Conservation (phyloP, 2,113 vertebrate species). For the Dipodomys spectabilis region DNA sequence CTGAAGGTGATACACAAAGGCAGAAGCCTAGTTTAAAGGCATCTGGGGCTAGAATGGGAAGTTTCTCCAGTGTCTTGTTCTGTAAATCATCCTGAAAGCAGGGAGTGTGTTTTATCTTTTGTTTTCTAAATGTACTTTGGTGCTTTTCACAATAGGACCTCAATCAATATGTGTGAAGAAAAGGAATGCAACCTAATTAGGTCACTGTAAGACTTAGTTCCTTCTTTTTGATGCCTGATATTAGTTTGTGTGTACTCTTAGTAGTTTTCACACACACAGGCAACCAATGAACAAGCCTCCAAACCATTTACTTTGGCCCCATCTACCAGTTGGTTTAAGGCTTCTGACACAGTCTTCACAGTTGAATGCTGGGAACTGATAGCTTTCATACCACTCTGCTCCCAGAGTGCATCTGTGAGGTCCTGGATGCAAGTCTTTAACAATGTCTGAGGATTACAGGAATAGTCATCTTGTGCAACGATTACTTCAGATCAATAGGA, state of each 20-base stretch:
- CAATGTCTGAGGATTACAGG: background rate
- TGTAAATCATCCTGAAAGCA: constrained; percentile 20
- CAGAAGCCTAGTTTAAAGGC: constrained; percentile 3
- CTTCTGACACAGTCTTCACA: background rate
- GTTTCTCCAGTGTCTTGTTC: constrained; percentile 6
- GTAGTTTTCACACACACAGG: background rate
- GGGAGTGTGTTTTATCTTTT: constrained; percentile 48
- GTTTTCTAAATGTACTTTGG: constrained; percentile 51
- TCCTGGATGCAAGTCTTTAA: background rate
- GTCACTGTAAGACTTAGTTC: background rate
- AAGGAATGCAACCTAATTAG: constrained; percentile 23
- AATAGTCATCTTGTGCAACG: background rate
- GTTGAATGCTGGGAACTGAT: background rate
- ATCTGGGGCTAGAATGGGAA: background rate
- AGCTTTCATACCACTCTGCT: background rate
- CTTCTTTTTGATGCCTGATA: background rate
- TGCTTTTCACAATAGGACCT: constrained; percentile 43
- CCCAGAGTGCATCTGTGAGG: background rate
- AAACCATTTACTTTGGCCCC: background rate
- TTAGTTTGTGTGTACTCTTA: background rate
- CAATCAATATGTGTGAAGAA: constrained; percentile 29
- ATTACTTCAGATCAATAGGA: background rate
- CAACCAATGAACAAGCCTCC: background rate
- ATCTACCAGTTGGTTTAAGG: background rate
- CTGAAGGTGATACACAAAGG: constrained; percentile 15